These are phyloP conservation scores for Drosophila kohkoa DNA, from an alignment of 1,140 invertebrate genomes.

Conservation along the genomic window DNA sequence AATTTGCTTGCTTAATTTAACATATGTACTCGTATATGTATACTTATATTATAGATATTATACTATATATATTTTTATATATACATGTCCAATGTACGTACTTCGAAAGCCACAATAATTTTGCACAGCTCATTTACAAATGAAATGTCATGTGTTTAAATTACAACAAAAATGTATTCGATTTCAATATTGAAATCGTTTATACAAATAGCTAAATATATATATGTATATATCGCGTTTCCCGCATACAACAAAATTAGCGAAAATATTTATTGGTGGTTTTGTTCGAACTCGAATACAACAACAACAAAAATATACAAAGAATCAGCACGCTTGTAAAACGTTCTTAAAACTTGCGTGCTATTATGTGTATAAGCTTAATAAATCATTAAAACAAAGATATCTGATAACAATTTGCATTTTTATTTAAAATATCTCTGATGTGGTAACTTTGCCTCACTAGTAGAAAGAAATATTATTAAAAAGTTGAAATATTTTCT, in stretches of 20 bases:
- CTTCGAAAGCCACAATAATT: slow-evolving; percentile 49
- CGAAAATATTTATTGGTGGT: slow-evolving; percentile 29
- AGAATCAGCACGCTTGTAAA: slow-evolving; percentile 11
- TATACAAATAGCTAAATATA: slow-evolving; percentile 9
- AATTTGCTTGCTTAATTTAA: slow-evolving; percentile 51
- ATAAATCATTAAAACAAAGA: slow-evolving; percentile 42
- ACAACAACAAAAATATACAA: slow-evolving; percentile 6
- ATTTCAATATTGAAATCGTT: background rate
- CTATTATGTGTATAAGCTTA: slow-evolving; percentile 63
- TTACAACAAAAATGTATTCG: slow-evolving; percentile 4
- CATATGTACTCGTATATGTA: slow-evolving; percentile 19
- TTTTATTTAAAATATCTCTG: background rate
- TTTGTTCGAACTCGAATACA: slow-evolving; percentile 28
- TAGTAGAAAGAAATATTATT: too few species aligned
- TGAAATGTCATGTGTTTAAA: slow-evolving; percentile 1
- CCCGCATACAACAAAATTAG: slow-evolving; percentile 6
- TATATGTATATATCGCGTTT: slow-evolving; percentile 26
- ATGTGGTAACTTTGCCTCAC: too few species aligned
- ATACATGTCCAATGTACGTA: slow-evolving; percentile 52
- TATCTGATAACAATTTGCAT: background rate
- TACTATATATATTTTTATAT: slow-evolving; percentile 53
- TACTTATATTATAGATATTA: slow-evolving; percentile 34
- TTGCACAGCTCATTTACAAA: slow-evolving; percentile 18
- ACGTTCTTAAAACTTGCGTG: slow-evolving; percentile 48
- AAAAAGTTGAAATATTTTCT: too few species aligned